Evolutionary conservation across 2,888 invertebrate species (phyloP).

Genomic region (Perizoma affinitatum): DNA sequence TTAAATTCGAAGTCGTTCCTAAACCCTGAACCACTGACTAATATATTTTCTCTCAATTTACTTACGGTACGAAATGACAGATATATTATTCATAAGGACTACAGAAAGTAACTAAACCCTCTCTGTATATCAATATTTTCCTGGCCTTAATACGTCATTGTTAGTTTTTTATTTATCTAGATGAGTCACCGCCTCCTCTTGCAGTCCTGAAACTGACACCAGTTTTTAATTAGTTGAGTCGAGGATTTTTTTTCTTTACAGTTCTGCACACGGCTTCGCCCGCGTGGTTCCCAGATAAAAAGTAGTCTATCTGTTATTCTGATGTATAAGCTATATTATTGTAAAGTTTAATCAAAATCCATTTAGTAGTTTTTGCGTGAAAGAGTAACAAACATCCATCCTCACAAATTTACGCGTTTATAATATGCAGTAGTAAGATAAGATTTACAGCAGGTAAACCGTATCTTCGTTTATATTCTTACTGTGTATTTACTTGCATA

Average conservation of each 20-base stretch:
- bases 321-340: too few species aligned
- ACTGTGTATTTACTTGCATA: too few species aligned
- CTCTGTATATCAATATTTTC: conserved; percentile 39
- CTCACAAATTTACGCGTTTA: too few species aligned
- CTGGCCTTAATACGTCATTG: conserved; percentile 36
- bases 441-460: conserved; percentile 10
- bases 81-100: conserved; percentile 38
- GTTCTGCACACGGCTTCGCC: too few species aligned
- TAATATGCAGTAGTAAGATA: too few species aligned
- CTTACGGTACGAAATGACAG: conserved; percentile 19
- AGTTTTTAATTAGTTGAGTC: conserved; percentile 39
- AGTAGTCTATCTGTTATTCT: too few species aligned
- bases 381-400: too few species aligned
- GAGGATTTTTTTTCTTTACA: too few species aligned
- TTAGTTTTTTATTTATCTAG: conserved; percentile 44
- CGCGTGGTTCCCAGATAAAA: too few species aligned
- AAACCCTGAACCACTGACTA: conserved; percentile 9
- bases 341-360: too few species aligned
- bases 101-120: conserved; percentile 30
- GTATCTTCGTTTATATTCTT: too few species aligned
- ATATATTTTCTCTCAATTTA: conserved; percentile 22
- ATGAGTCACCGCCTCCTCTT: conserved; percentile 26
- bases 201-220: conserved; percentile 36
- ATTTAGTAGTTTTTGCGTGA: too few species aligned
- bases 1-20: background rate